Conservation (phyloP, 64 coral and sea anemone species). For the Platygyra sinensis region DNA sequence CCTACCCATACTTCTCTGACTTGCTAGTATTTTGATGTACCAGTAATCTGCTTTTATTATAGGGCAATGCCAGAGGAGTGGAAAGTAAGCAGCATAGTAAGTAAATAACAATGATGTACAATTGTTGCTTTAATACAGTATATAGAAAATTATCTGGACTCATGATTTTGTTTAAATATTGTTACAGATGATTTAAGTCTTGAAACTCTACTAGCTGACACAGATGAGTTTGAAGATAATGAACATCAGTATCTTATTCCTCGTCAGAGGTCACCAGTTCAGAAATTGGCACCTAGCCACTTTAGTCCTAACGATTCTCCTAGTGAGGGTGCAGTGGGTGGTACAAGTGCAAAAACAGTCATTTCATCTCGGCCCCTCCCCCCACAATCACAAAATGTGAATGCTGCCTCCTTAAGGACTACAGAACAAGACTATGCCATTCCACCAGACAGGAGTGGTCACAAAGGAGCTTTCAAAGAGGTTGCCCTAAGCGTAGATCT, state of each 20-base stretch:
- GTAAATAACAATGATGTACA: background rate
- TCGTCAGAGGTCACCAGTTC: background rate
- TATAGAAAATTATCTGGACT: background rate
- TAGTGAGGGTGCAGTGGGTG: background rate
- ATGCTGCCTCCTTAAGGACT: background rate
- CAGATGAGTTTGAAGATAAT: slow-evolving; percentile 1
- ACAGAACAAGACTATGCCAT: background rate
- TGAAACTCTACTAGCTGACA: background rate
- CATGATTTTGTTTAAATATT: background rate
- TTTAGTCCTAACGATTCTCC: background rate
- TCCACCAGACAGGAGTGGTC: background rate
- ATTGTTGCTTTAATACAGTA: background rate
- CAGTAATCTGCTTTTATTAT: background rate
- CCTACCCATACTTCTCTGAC: background rate
- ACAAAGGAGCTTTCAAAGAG: slow-evolving; percentile 14
- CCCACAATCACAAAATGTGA: background rate
- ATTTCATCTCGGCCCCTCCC: background rate
- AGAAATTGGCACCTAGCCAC: background rate
- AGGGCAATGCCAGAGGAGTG: background rate
- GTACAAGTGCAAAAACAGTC: background rate
- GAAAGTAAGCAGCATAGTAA: background rate
- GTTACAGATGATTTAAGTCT: background rate
- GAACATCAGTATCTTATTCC: background rate
- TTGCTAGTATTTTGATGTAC: background rate
- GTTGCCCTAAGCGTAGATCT: slow-evolving; percentile 16